phyloP scores from a whole-genome alignment of 2,888 invertebrate genomes.

The Esperia sulphurella region DNA sequence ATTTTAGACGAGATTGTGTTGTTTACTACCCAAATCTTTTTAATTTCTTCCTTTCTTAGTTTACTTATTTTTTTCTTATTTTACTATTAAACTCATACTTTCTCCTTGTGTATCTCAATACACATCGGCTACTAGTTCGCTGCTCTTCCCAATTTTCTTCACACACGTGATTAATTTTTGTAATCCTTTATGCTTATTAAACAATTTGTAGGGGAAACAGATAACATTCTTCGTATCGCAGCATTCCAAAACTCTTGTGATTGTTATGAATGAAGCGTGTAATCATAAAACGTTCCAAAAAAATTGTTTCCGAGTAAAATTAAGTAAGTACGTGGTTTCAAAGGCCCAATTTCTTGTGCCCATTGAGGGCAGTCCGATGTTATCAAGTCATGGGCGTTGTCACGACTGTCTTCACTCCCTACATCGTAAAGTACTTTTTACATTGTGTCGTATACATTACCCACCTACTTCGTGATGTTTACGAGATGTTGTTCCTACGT shows the following conservation, averaged over 20 bases:
- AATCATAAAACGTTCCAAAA: constrained; percentile 31
- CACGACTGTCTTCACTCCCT: constrained; percentile 46
- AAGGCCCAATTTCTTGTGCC: constrained; percentile 48
- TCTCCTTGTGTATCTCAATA: no score
- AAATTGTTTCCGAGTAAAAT: constrained; percentile 41
- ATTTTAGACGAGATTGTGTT: no score
- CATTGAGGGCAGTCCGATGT: constrained; percentile 45
- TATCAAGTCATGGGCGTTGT: constrained; percentile 60
- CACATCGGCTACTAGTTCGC: no score
- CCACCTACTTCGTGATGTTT: constrained; percentile 41
- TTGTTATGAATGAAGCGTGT: constrained; percentile 24
- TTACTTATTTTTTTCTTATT: no score
- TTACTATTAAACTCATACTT: no score
- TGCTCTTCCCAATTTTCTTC: no score
- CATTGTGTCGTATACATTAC: constrained; percentile 10
- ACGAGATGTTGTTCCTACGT: constrained; percentile 38
- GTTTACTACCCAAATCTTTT: no score
- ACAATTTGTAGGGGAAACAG: not conserved
- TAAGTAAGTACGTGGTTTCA: constrained; percentile 27
- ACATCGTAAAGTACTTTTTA: constrained; percentile 38
- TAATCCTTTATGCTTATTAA: not conserved
- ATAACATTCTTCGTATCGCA: not conserved
- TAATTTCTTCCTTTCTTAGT: no score
- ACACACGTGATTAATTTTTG: not conserved
- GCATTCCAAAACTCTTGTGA: not conserved